Conservation (phyloP, 2,113 vertebrate genomes). For the Capreolus pygargus region DNA sequence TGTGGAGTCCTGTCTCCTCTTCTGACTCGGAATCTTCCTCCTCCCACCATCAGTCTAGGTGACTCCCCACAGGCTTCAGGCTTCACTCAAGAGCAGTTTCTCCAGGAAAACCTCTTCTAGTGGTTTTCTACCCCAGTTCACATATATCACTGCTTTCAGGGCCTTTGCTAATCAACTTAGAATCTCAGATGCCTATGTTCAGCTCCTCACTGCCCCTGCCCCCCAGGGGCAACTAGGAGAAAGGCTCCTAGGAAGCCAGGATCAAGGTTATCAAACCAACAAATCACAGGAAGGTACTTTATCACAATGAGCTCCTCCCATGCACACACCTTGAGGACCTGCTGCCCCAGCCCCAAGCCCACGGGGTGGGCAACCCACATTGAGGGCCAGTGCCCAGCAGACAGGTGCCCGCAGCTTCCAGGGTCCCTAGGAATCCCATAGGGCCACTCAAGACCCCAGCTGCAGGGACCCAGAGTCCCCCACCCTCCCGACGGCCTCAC, state of each 20-base stretch:
- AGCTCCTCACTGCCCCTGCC: background rate
- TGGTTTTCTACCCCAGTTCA: background rate
- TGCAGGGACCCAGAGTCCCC: background rate
- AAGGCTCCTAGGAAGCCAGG: conserved; percentile 16
- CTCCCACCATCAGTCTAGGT: background rate
- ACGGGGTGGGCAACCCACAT: background rate
- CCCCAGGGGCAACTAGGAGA: background rate
- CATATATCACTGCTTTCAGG: background rate
- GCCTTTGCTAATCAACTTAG: background rate
- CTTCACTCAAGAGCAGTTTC: background rate
- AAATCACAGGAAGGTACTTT: background rate
- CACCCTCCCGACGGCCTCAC: accelerated
- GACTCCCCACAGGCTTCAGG: background rate
- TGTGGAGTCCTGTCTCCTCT: background rate
- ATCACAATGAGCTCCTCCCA: background rate
- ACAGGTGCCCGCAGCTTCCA: background rate
- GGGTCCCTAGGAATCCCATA: background rate
- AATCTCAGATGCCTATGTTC: background rate
- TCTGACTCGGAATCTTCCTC: background rate
- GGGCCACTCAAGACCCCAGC: background rate
- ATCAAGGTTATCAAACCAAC: background rate
- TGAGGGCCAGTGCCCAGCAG: background rate
- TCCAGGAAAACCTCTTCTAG: background rate
- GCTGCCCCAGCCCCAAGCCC: background rate
- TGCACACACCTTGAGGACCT: background rate